Evolutionary conservation across 2,113 vertebrate genomes (phyloP).

Genomic region (Otis tarda): DNA sequence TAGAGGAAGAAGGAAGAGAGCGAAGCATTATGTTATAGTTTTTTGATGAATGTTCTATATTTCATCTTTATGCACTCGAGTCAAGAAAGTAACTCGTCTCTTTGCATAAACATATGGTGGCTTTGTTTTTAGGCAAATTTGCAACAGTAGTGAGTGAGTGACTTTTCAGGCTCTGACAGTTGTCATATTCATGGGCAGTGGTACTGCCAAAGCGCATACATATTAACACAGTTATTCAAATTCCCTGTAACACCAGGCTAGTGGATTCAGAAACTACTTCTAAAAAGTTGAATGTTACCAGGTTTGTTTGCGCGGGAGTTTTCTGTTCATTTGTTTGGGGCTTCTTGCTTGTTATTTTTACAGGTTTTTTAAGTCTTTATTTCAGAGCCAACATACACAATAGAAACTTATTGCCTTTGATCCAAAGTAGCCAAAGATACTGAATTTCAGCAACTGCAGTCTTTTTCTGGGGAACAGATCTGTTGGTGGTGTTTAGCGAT

Average conservation of each 20-base stretch:
- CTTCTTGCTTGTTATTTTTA: neutral
- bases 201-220: neutral
- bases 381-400: neutral
- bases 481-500: neutral
- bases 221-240: neutral
- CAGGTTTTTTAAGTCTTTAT: neutral
- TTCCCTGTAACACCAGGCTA: neutral
- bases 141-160: conserved; percentile 35
- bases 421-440: neutral
- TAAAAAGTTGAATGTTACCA: neutral
- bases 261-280: neutral
- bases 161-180: conserved; percentile 50
- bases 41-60: conserved; percentile 30
- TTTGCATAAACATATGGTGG: conserved; percentile 47
- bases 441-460: neutral
- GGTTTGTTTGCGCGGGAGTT: fast-evolving
- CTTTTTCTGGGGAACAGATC: neutral
- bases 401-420: neutral
- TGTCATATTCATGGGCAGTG: conserved; percentile 11
- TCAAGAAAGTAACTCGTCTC: conserved; percentile 33
- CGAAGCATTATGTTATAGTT: neutral
- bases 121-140: conserved; percentile 43
- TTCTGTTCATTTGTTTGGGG: neutral
- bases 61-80: conserved; percentile 40
- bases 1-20: conserved; percentile 20